Percentiles rank a stretch among this genome's conserved stretches.
phyloP scores from a whole-genome alignment of 1,140 invertebrate genomes.

The Alviniconcha marisindica region DNA sequence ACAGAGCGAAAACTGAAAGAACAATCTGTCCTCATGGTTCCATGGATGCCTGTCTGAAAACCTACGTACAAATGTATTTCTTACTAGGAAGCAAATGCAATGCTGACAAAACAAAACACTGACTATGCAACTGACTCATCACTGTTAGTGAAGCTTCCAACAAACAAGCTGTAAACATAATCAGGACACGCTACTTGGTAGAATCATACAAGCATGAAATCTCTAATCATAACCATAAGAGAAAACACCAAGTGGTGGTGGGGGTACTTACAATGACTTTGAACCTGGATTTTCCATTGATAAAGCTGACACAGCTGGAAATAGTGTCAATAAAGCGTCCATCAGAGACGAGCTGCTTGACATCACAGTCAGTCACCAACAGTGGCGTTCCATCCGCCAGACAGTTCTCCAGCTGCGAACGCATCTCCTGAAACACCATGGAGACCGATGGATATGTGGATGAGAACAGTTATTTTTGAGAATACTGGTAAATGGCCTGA shows the following conservation, averaged over 20 bases:
- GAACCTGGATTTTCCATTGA: conserved; percentile 69
- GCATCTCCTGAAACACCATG: conserved; percentile 65
- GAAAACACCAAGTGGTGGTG: neutral
- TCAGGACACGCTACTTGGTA: no score
- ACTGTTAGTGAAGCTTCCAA: no score
- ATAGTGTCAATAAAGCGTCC: conserved; percentile 67
- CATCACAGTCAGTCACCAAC: conserved; percentile 73
- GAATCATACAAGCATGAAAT: no score
- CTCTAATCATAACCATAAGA: no score
- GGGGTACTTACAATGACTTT: conserved; percentile 72
- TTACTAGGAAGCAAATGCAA: no score
- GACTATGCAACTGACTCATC: no score
- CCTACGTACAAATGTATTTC: no score
- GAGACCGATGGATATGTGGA: neutral
- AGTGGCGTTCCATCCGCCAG: conserved; percentile 72
- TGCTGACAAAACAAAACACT: no score
- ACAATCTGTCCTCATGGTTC: no score
- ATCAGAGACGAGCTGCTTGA: conserved; percentile 63
- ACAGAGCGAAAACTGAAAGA: no score
- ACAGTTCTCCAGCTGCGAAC: conserved; percentile 74
- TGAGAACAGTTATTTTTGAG: neutral
- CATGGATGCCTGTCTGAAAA: no score
- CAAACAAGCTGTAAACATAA: no score
- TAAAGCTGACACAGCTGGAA: conserved; percentile 64
- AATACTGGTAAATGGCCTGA: neutral